phyloP scores from a whole-genome alignment of 2,113 vertebrate genomes.

The Myxocyprinus asiaticus region DNA sequence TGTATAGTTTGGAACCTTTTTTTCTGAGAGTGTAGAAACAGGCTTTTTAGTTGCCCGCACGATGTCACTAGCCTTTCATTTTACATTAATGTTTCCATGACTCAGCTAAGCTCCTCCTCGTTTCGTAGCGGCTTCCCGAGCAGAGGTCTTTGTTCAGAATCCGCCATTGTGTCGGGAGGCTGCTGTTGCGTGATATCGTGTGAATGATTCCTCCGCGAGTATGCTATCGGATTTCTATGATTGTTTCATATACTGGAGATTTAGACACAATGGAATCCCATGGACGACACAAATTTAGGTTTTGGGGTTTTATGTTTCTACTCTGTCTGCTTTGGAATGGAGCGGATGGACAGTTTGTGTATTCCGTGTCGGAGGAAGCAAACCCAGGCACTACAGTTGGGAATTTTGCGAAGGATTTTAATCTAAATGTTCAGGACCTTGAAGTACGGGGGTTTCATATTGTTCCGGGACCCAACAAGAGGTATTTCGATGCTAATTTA shows the following conservation, averaged over 20 bases:
- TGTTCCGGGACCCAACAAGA: slow-evolving; percentile 43
- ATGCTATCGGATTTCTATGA: background rate
- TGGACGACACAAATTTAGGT: background rate
- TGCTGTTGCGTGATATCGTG: background rate
- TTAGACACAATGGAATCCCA: slow-evolving; percentile 14
- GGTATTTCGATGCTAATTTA: slow-evolving; percentile 54
- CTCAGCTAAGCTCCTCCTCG: slow-evolving; percentile 36
- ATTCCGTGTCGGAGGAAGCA: slow-evolving; percentile 52
- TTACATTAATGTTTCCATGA: background rate
- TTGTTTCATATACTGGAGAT: background rate
- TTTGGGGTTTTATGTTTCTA: slow-evolving; percentile 19
- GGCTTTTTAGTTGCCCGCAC: slow-evolving; percentile 37
- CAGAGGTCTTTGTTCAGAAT: slow-evolving; percentile 51
- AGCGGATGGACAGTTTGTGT: slow-evolving; percentile 51
- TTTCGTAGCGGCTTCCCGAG: slow-evolving; percentile 16
- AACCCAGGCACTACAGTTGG: slow-evolving; percentile 48
- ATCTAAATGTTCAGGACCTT: slow-evolving; percentile 54
- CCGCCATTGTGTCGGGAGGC: slow-evolving; percentile 42
- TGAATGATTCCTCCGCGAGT: background rate
- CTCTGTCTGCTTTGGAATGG: slow-evolving; percentile 32
- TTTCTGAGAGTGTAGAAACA: background rate
- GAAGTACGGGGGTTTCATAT: slow-evolving; percentile 48
- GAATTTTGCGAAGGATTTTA: slow-evolving; percentile 58
- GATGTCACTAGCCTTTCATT: slow-evolving; percentile 46
- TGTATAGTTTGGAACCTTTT: no score